phyloP scores from a whole-genome alignment of 1,140 invertebrate species.

The Ceratosolen solmsi region DNA sequence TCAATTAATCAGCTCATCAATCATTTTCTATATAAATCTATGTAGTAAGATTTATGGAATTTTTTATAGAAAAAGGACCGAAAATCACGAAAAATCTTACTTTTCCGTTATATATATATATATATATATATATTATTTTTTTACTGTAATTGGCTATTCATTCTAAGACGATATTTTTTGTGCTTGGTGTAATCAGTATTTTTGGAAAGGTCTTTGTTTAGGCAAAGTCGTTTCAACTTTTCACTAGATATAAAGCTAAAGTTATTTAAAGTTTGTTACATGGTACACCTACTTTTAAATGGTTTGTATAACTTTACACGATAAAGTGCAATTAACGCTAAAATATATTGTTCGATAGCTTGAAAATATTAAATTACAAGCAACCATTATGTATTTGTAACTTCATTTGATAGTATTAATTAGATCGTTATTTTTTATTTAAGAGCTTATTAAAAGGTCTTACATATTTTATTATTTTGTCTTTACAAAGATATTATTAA shows the following conservation, averaged over 20 bases:
- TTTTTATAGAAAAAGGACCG: too few relatives aligned
- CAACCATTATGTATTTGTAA: too few relatives aligned
- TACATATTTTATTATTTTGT: too few relatives aligned
- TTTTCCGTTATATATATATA: background rate
- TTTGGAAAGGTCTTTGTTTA: background rate
- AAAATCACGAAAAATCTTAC: background rate
- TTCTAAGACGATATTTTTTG: background rate
- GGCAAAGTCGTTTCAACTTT: background rate
- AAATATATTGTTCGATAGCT: background rate
- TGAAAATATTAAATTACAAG: background rate
- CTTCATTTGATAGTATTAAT: too few relatives aligned
- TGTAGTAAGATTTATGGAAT: too few relatives aligned
- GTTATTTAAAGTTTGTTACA: background rate
- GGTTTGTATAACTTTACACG: too few relatives aligned
- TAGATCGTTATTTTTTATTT: too few relatives aligned
- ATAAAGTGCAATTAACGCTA: background rate
- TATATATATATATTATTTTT: background rate
- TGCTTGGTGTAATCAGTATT: background rate
- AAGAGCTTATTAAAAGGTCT: too few relatives aligned
- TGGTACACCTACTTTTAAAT: background rate
- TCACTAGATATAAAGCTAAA: background rate
- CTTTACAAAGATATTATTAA: too few relatives aligned
- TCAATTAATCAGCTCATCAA: too few relatives aligned
- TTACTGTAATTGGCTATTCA: background rate
- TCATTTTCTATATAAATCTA: too few relatives aligned